Base-by-base conservation (phyloP, 2,113 vertebrate genomes). In the Capreolus pygargus region DNA sequence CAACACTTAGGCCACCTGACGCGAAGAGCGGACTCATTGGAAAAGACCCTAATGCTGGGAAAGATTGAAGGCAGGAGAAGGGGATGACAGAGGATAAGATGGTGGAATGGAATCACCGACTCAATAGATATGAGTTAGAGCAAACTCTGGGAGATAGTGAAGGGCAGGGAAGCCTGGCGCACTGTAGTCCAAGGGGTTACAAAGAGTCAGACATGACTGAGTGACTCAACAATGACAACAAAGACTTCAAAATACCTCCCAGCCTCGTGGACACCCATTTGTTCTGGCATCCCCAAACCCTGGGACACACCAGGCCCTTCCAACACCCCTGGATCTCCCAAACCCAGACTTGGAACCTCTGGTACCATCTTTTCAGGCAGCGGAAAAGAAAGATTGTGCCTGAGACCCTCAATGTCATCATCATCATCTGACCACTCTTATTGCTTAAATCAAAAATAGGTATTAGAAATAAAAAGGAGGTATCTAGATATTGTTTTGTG, bases 401-500 rank as follows among this genome's bases (percentile, higher is more conserved):
- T 57, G 60, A 76, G 19, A 54, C 30, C 14, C 19, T 87, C 55
- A 60, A 61, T 55, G 17, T 11, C 60, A 61, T 55, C 33, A 61
- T 55, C 33, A 78, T 50, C 33, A 78, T 50, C 36, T 45, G 27
- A 74, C 23, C 10, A 83, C 47, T 88, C n/a, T 25, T 43, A 91
- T 57, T 1, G 39, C 57, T 91, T 82, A 78, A 78, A 78, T 91
- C 12, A 43, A 60, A 86, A 61, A 30, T 55, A 90, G 33, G 17
- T 95, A 12, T 90, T 85, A 89, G 36, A 74, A 57, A 86, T 94
- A 15, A 94, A 94, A 88, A 81, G 50, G 19, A 93, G 4, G 93
- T 39, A 54, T 39, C 7, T 50, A n/a, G n/a, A 36, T 67, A 82
- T 60, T 3, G 12, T 36, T 86, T 52, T 78, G 15, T 82, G 10